Conservation (phyloP, 2,797 vertebrate genomes). For the Pangasius djambal region DNA sequence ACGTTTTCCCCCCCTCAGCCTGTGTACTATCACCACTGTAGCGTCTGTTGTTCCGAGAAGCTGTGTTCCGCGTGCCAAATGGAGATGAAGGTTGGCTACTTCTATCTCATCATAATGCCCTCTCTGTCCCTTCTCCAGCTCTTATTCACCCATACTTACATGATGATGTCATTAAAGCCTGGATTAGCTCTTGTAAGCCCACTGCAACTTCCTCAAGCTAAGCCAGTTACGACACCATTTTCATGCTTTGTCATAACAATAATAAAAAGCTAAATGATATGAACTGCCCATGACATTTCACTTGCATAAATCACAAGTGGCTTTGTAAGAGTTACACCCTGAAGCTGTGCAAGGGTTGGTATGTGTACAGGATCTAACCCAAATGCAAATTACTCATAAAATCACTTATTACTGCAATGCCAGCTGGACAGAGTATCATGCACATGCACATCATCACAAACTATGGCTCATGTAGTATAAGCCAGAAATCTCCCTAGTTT, state of each 20-base stretch:
- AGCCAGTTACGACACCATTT: conserved; percentile 23
- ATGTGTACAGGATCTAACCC: background rate
- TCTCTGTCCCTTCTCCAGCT: background rate
- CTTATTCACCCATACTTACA: conserved; percentile 14
- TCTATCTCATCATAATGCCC: background rate
- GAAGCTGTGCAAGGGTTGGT: background rate
- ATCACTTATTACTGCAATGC: background rate
- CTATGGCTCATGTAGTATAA: background rate
- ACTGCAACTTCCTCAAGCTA: conserved; percentile 8
- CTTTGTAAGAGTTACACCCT: background rate
- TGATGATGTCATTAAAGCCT: conserved; percentile 43
- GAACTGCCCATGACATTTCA: background rate
- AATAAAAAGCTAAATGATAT: background rate
- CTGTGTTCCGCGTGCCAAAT: conserved; percentile 13
- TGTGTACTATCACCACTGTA: conserved; percentile 10
- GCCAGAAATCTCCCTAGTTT: background rate
- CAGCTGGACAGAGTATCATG: background rate
- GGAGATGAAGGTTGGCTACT: background rate
- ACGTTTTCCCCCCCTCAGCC: background rate
- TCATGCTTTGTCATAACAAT: conserved; percentile 16
- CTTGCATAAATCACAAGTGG: background rate
- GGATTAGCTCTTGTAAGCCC: conserved; percentile 31
- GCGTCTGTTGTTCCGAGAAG: conserved; percentile 28
- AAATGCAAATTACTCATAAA: background rate
- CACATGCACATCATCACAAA: background rate